These are phyloP conservation scores for Petrocephalus schoutedeni DNA, from an alignment of 2,797 vertebrate species.

Conservation along the genomic window DNA sequence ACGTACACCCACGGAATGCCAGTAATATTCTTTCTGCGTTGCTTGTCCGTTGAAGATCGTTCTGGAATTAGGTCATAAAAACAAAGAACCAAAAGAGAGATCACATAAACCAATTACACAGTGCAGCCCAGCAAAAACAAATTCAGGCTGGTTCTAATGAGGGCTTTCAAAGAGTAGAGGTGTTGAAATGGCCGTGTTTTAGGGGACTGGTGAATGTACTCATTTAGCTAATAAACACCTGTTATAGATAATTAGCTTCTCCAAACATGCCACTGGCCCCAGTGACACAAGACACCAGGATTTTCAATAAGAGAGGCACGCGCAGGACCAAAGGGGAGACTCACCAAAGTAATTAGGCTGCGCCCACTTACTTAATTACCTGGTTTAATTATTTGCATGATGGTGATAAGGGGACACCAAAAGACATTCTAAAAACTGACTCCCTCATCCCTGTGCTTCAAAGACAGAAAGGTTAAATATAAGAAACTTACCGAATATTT, in stretches of 20 bases:
- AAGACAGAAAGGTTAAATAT: neutral
- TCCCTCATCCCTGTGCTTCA: neutral
- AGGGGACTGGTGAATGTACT: neutral
- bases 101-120: neutral
- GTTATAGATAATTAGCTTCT: conserved; percentile 2
- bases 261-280: conserved; percentile 1
- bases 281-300: neutral
- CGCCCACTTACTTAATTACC: neutral
- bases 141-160: neutral
- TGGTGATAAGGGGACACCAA: neutral
- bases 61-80: neutral
- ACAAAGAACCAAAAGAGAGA: neutral
- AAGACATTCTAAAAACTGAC: neutral
- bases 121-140: neutral
- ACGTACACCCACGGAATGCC: neutral
- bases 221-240: neutral
- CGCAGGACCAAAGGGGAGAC: neutral
- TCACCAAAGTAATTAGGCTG: neutral
- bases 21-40: neutral
- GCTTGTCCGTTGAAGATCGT: neutral
- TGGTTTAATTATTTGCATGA: neutral
- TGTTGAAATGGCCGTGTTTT: neutral
- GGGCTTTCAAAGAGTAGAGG: neutral
- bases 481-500: neutral
- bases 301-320: neutral